Conservation (phyloP, 2,888 invertebrate species). For the Yponomeuta sedellus region DNA sequence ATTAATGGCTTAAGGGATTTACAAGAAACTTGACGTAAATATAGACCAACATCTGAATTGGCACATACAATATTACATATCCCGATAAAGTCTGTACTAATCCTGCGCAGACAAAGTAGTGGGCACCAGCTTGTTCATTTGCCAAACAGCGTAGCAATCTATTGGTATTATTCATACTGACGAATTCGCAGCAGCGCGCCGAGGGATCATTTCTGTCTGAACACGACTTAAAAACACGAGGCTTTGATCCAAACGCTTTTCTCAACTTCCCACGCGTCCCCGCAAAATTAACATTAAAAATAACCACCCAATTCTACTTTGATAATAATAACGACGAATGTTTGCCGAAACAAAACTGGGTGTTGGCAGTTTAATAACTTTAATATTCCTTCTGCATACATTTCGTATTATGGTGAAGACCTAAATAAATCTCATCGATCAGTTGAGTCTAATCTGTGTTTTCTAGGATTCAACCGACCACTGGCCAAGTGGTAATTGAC, state of each 20-base stretch:
- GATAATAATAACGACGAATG: not conserved
- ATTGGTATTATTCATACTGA: too few relatives aligned
- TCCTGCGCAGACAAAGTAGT: too few relatives aligned
- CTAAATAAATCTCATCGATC: not conserved
- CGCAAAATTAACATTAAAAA: conserved; percentile 30
- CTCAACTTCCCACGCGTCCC: conserved; percentile 29
- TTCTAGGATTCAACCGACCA: not conserved
- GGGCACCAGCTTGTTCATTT: too few relatives aligned
- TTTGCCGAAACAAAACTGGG: not conserved
- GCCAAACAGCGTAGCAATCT: too few relatives aligned
- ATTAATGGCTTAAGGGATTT: too few relatives aligned
- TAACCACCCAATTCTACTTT: not conserved
- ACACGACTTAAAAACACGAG: not conserved
- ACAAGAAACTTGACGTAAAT: too few relatives aligned
- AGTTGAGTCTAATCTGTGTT: too few relatives aligned
- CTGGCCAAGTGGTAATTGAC: not conserved
- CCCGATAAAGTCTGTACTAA: too few relatives aligned
- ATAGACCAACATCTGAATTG: too few relatives aligned
- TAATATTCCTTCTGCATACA: not conserved
- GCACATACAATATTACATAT: too few relatives aligned
- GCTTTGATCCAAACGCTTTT: conserved; percentile 32
- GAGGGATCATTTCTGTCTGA: too few relatives aligned
- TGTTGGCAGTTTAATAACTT: not conserved
- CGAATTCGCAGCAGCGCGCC: too few relatives aligned
- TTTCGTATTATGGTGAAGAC: not conserved